A percentile compares a stretch with the other conserved stretches of the same genome.
phyloP scores from a whole-genome alignment of 2,113 vertebrate species.

The Nothocercus julius region DNA sequence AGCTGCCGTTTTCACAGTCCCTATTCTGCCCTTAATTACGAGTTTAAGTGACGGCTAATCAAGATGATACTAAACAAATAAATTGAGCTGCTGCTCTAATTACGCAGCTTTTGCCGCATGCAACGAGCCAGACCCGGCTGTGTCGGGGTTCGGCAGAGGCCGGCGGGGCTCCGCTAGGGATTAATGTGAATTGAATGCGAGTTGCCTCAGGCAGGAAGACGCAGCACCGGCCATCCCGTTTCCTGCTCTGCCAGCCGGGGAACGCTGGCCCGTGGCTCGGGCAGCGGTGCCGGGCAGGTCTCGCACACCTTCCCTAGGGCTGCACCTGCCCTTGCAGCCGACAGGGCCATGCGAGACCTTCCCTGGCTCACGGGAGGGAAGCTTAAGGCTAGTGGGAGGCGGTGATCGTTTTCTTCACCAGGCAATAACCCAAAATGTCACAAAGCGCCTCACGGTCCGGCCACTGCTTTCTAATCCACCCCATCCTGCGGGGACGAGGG shows the following conservation, averaged over 20 bases:
- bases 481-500: background rate
- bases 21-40: constrained; percentile 19
- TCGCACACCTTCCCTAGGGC: background rate
- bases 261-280: background rate
- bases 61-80: constrained; percentile 61
- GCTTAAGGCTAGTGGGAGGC: background rate
- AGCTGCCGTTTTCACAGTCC: background rate
- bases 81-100: constrained; percentile 57
- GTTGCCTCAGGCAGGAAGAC: background rate
- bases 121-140: constrained; percentile 31
- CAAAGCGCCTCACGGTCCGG: background rate
- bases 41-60: constrained; percentile 41
- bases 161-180: background rate
- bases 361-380: background rate
- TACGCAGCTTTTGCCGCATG: constrained; percentile 33
- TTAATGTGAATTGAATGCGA: background rate
- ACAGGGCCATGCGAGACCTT: background rate
- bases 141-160: constrained; percentile 20
- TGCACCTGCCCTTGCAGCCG: background rate
- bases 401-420: background rate
- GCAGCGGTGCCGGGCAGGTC: background rate
- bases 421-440: background rate
- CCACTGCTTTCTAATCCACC: background rate
- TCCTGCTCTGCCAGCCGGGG: background rate
- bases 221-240: background rate